phyloP scores from a whole-genome alignment of 2,113 vertebrate genomes.

The Vimba vimba region DNA sequence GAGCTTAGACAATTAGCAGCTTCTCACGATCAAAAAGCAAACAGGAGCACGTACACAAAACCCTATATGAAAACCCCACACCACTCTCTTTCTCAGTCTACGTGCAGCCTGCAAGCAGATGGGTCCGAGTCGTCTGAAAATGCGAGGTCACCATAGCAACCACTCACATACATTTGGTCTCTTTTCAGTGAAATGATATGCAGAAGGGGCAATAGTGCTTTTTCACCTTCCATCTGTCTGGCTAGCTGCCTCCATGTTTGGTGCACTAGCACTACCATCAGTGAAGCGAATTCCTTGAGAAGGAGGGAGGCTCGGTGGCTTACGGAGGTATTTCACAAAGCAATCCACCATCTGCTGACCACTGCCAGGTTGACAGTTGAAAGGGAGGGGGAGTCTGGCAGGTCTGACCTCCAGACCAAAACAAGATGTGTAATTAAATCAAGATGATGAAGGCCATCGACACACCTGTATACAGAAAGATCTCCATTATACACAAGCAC shows the following conservation, averaged over 20 bases:
- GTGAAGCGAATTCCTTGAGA: slow-evolving; percentile 31
- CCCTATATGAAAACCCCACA: background rate
- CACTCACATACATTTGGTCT: slow-evolving; percentile 36
- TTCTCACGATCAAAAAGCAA: background rate
- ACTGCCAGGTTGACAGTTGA: slow-evolving; percentile 35
- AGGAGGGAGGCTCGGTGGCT: slow-evolving; percentile 2
- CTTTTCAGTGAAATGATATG: slow-evolving; percentile 12
- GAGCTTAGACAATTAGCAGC: slow-evolving; percentile 55
- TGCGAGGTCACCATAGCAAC: slow-evolving; percentile 68
- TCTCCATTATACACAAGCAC: background rate
- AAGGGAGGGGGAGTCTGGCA: slow-evolving; percentile 15
- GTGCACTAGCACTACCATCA: background rate
- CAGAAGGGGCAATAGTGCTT: background rate
- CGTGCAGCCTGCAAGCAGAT: slow-evolving; percentile 50
- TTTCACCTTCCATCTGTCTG: slow-evolving; percentile 36
- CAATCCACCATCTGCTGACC: slow-evolving; percentile 48
- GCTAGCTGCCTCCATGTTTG: slow-evolving; percentile 29
- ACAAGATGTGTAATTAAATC: slow-evolving; percentile 37
- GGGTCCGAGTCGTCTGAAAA: slow-evolving; percentile 42
- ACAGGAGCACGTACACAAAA: background rate
- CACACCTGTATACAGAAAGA: background rate
- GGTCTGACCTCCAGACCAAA: slow-evolving; percentile 43
- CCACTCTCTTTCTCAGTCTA: slow-evolving; percentile 19
- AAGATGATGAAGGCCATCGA: background rate
- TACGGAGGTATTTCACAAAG: slow-evolving; percentile 23